Base-by-base conservation (phyloP, 2,797 vertebrate genomes). In the Pseudopleuronectes americanus region DNA sequence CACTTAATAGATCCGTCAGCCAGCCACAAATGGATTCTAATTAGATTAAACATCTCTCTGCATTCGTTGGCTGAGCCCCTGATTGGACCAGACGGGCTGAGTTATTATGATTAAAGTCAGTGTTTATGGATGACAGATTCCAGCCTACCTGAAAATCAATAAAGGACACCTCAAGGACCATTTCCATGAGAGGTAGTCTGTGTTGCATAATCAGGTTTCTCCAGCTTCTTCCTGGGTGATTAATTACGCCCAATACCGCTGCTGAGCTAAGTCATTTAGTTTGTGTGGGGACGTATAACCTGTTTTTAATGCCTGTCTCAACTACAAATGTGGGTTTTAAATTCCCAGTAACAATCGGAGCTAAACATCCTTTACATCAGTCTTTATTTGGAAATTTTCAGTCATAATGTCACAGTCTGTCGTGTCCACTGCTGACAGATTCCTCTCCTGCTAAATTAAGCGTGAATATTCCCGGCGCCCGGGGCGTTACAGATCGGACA, bases 111-210 rank as follows among this genome's bases (percentile, higher is more conserved):
- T 89, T 80, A 84, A 89, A 69, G 75, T 78, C 26, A n/a, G 74
- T 81, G 83, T 89, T 89, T 87, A 88, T 78, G 80, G 86, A 77
- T 56, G 33, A 89, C 90, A 83, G 80, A 90, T 81, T 84, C 64
- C 56, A 67, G 74, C 80, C 84, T 72, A 86, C 86, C 83, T 76
- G 71, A 36, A 85, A 89, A 90, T 92, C 87, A 10, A 90, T 92
- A 84, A 84, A 88, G 87, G 90, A 80, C 89, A 88, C 63, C 79
- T 89, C 85, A 90, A 91, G 89, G 85, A 87, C 71, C 74, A 68
- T 84, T 91, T 89, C 80, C 79, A 81, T 49, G 57, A 79, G 76
- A 79, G 70, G 75, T 81, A 72, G 74, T 74, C 68, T 64, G 76
- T 56, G 36, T 77, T 81, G 85, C 80, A 73, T 83, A 77, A 87